Conservation (phyloP, 2,113 vertebrate species). For the Etheostoma spectabile region DNA sequence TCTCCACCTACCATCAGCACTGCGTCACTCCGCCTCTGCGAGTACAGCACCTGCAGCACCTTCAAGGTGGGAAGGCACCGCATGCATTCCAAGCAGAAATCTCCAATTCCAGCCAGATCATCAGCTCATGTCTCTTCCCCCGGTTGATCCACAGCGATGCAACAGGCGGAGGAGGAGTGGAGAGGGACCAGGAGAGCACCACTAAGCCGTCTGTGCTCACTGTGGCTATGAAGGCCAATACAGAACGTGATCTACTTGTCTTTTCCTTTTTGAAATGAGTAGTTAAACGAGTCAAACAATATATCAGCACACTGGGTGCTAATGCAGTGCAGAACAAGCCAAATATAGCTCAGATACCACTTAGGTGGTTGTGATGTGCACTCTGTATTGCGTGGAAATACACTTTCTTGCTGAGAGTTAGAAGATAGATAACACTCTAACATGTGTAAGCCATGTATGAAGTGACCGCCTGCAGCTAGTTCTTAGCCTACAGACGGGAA, state of each 20-base stretch:
- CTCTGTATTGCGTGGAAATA: not conserved
- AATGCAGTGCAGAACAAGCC: not conserved
- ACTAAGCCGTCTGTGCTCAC: conserved; percentile 71
- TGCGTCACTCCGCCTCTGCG: conserved; percentile 79
- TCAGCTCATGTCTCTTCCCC: conserved; percentile 6
- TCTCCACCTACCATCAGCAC: conserved; percentile 84
- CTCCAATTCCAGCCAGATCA: not conserved
- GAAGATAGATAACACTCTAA: not conserved
- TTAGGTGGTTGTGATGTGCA: not conserved
- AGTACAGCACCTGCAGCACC: conserved; percentile 75
- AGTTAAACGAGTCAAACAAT: not conserved
- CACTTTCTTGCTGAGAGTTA: not conserved
- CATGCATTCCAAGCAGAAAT: conserved; percentile 45
- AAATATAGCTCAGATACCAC: not conserved
- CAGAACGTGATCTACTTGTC: conserved; percentile 48
- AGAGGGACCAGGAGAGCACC: conserved; percentile 48
- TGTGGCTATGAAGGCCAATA: conserved; percentile 62
- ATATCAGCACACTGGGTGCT: not conserved
- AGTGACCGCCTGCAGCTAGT: not conserved
- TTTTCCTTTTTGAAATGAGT: not conserved
- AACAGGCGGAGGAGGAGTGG: conserved; percentile 61
- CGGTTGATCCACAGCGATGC: conserved; percentile 62
- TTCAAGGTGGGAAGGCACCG: conserved; percentile 63
- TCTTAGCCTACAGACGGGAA: not conserved
- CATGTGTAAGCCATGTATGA: too few species aligned